Evolutionary conservation across 1,140 invertebrate genomes (phyloP), one percentile per base, ranked within the genome.

Genomic region (Sarcophaga peregrina): DNA sequence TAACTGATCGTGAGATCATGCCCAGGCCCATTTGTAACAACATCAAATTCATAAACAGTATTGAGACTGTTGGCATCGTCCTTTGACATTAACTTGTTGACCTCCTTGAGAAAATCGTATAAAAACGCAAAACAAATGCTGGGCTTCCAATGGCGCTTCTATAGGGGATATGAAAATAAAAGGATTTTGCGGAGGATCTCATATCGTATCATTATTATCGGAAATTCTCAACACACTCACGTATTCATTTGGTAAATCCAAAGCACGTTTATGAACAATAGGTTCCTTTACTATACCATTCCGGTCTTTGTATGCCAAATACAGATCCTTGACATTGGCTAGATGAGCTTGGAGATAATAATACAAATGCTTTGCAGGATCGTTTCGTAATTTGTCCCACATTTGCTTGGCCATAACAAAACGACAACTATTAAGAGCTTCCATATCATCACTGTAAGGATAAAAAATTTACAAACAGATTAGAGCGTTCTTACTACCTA

Each of bases 341-440:
- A 78, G 13, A 78, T 78, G 50, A 3, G 47, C 8, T 50, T 78
- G 75, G 5, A 78, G 17, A 47, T 47, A 78, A 78, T 52, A 78
- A 0, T 25, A 52, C 25, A 78, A 52, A 78, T 20, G 25, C 11
- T 78, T 78, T 0, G 10, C 5, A 25, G 20, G 6, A 20, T 50
- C 5, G 20, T 78, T 0, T 11, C 15, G 9, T 15, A 50, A 10
- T 0, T 8, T 5, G 3, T 17, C 13, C 75, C 75, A 78, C 47
- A 78, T 78, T 78, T 78, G 75, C 13, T 78, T 78, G 5, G 17
- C 20, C 1, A 50, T 20, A 50, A 78, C 47, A 25, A 78, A 78
- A 25, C 75, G n/a, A 13, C 75, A 52, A 17, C 25, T 7, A 68
- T 52, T 78, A 4, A 78, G 10, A 15, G 47, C 47, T 20, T 25